Evolutionary conservation across 1,140 invertebrate genomes (phyloP).

Genomic region (Bombus balteatus): DNA sequence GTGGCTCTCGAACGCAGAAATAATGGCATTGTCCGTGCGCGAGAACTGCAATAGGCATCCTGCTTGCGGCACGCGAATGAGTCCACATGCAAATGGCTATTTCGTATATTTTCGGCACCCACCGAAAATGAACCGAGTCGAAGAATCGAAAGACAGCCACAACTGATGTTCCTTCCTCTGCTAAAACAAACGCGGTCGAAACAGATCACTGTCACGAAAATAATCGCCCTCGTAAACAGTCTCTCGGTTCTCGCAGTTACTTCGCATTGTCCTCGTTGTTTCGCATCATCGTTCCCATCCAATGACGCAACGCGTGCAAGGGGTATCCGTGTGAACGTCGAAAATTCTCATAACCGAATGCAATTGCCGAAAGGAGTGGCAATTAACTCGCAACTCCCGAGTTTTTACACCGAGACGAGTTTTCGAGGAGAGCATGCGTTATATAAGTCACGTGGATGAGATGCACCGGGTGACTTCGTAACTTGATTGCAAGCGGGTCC

Average conservation of each 20-base stretch:
- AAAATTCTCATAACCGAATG: constrained; percentile 29
- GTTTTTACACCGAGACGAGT: constrained; percentile 1
- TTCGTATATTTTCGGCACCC: constrained; percentile 22
- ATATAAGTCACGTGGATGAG: constrained; percentile 32
- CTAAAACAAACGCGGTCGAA: neutral
- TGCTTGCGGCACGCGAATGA: neutral
- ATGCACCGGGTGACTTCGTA: neutral
- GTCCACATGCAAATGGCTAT: constrained; percentile 2
- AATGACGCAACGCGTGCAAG: neutral
- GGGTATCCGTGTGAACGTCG: neutral
- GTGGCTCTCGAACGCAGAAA: constrained; percentile 48
- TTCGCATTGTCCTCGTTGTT: neutral
- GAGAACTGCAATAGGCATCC: constrained; percentile 31
- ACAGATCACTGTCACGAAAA: neutral
- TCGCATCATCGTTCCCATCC: neutral
- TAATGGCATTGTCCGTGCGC: constrained; percentile 57
- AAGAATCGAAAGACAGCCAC: constrained; percentile 6
- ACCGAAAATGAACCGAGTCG: neutral
- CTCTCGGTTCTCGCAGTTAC: neutral
- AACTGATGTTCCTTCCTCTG: neutral
- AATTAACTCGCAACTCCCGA: constrained; percentile 6
- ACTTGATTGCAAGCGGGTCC: constrained; percentile 28
- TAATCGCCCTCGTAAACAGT: constrained; percentile 18
- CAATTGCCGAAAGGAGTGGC: neutral
- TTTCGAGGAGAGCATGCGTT: constrained; percentile 8